Base-by-base conservation (phyloP, 1,140 invertebrate species). In the Bathynomus jamesi region DNA sequence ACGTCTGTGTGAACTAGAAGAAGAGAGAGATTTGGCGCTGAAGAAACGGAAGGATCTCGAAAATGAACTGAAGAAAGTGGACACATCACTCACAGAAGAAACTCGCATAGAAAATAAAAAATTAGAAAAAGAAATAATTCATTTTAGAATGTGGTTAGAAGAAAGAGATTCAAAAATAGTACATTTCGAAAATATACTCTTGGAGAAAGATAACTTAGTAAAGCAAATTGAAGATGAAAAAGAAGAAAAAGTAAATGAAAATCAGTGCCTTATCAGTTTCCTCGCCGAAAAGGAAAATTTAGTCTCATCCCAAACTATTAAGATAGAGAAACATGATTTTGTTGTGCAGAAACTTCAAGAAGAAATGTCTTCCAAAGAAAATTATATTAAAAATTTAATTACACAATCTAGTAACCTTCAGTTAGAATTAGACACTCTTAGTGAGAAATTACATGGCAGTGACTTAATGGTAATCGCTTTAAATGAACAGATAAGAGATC, bases 91-190 rank as follows among this genome's bases (percentile, higher is more conserved):
- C 27, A 70, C 74, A 21, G 61, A 76, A 29, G 60, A 77, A 27
- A 31, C 78, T 25, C 25, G 67, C 78, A 79, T 68, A 28, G 77
- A 30, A 60, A 78, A 60, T 70, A 77, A 30, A 60, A 78, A 60
- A 70, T 71, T 83, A 24, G 74, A 79, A 46, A 73, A 75, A 7
- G 80, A 83, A 30, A 67, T 83, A 24, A 76, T 78, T 25, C 80
- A 82, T 0, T 79, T 73, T 62, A 76, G 69, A 0, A 74, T 72
- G 25, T 76, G 77, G 0, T 78, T 81, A 32, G 80, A 83, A n/a
- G 81, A 81, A 70, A 83, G 80, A 83, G 83, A 81, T 70, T 80
- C 31, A 10, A 83, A 81, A 31, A 82, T 78, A 40, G 73, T 68
- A 21, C 79, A 78, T 67, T 79, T 83, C 78, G 78, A 84, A 71